phyloP scores from a whole-genome alignment of 2,797 vertebrate species.

The Fistularia tabacaria region DNA sequence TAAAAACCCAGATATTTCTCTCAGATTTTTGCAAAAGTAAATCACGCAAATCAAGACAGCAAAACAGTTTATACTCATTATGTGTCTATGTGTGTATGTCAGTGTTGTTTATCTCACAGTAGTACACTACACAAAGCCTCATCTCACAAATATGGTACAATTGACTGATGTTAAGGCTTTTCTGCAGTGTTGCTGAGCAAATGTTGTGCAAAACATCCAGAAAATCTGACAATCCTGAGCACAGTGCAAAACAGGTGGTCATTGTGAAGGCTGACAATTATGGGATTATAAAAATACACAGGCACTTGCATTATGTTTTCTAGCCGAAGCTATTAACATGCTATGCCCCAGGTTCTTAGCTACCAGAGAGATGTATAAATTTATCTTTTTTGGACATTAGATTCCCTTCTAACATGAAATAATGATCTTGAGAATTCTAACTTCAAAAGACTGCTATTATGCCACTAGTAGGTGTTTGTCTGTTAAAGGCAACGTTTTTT shows the following conservation, averaged over 20 bases:
- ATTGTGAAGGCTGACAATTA: constrained; percentile 9
- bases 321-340: background rate
- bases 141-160: background rate
- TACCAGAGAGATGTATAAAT: background rate
- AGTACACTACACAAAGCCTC: background rate
- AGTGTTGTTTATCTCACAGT: no score
- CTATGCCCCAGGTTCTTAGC: constrained; percentile 2
- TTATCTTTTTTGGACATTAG: background rate
- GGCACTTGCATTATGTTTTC: background rate
- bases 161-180: constrained; percentile 1
- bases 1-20: no score
- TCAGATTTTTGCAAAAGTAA: no score
- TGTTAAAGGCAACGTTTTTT: constrained; percentile 15
- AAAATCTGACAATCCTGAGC: background rate
- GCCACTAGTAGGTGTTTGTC: constrained; percentile 15
- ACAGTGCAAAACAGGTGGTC: constrained; percentile 9
- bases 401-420: constrained; percentile 17
- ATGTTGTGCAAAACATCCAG: constrained; percentile 5
- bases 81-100: no score
- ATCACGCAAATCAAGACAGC: no score
- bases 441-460: constrained; percentile 24
- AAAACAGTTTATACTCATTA: no score
- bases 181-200: constrained; percentile 6
- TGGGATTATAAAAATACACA: background rate
- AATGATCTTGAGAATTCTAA: constrained; percentile 9